These are phyloP conservation scores for Lemur catta DNA, from an alignment of 2,797 vertebrate genomes.

Conservation along the genomic window DNA sequence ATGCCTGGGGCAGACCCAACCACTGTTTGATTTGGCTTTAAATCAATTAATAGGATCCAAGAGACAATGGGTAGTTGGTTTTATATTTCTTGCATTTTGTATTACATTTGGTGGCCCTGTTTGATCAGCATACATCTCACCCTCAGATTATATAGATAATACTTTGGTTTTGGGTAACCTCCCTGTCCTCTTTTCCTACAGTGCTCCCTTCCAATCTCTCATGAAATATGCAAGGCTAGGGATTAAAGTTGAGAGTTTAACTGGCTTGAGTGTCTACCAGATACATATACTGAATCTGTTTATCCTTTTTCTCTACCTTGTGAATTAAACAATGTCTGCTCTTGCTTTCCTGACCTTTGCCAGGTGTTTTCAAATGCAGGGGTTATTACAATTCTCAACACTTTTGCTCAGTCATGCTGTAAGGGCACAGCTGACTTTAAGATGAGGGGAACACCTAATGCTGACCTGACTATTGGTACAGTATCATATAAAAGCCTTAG, in stretches of 20 bases:
- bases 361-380: not conserved
- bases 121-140: not conserved
- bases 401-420: not conserved
- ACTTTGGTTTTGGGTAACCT: not conserved
- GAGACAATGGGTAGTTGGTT: not conserved
- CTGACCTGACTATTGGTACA: not conserved
- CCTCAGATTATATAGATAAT: not conserved
- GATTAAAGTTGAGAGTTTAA: not conserved
- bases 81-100: not conserved
- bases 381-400: not conserved
- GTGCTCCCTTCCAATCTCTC: not conserved
- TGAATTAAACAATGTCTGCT: not conserved
- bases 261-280: not conserved
- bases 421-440: not conserved
- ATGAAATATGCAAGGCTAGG: not conserved
- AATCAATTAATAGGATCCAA: not conserved
- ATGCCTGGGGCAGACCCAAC: not conserved
- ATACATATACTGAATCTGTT: not conserved
- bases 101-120: not conserved
- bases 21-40: not conserved
- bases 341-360: not conserved
- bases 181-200: not conserved
- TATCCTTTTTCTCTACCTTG: not conserved
- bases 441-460: not conserved
- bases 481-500: not conserved